phyloP scores from a whole-genome alignment of 2,113 vertebrate species.

The Struthio camelus region DNA sequence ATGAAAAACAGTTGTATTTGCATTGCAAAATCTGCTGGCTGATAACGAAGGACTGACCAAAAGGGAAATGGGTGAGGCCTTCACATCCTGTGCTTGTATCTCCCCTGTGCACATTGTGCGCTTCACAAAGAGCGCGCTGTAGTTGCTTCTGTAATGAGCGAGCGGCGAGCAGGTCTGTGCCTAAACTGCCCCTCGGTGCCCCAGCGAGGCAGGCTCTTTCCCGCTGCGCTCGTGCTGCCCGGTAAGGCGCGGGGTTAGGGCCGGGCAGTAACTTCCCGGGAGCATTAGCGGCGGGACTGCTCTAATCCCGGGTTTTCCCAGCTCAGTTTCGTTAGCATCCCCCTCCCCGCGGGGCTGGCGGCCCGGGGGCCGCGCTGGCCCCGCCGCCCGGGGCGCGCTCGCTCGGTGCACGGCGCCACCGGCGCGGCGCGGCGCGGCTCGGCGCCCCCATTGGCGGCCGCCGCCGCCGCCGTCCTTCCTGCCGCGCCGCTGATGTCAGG shows the following conservation, averaged over 20 bases:
- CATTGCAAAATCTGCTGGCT: neutral
- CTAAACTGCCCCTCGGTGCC: no score
- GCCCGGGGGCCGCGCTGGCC: no score
- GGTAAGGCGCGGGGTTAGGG: neutral
- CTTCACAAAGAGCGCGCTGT: neutral
- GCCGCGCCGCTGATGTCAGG: slow-evolving; percentile 76
- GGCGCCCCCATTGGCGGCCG: slow-evolving; percentile 64
- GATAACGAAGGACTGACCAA: neutral
- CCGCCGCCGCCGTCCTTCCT: slow-evolving; percentile 69
- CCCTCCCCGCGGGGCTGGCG: no score
- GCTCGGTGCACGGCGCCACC: no score
- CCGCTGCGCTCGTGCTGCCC: no score
- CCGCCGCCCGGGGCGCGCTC: no score
- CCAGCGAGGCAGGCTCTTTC: no score
- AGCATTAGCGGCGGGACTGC: no score
- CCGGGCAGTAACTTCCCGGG: no score
- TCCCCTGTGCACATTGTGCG: neutral
- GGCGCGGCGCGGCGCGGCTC: no score
- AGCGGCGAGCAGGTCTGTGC: neutral
- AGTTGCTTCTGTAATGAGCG: neutral
- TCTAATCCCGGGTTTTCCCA: no score
- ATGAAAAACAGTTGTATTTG: neutral
- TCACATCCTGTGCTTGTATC: slow-evolving; percentile 41
- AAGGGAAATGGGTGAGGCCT: slow-evolving; percentile 68
- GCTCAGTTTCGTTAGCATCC: no score